A percentile compares a stretch with the other conserved stretches of the same genome.
Evolutionary conservation across 2,797 vertebrate genomes (phyloP).

Genomic region (Acanthurus lineatus): DNA sequence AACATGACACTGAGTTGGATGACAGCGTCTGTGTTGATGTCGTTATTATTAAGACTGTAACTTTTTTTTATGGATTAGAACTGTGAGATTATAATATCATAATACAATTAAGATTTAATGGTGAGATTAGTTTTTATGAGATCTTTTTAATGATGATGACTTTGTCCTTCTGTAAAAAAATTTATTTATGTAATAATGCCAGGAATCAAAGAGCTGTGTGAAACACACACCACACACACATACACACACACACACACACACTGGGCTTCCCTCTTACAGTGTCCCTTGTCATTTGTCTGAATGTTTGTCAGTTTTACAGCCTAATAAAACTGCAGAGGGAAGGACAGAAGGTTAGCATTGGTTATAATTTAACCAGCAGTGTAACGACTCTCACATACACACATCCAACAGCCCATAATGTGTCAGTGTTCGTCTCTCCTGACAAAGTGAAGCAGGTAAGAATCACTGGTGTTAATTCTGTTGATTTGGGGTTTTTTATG

Average conservation of each 20-base stretch:
- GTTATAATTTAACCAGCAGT: slow-evolving; percentile 66
- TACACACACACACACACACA: background rate
- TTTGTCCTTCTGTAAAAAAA: too few relatives aligned
- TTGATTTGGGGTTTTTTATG: background rate
- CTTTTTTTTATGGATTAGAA: too few relatives aligned
- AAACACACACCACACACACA: background rate
- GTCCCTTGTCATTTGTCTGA: background rate
- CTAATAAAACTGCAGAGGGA: slow-evolving; percentile 29
- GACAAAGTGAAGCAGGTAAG: slow-evolving; percentile 38
- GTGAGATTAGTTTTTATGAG: too few relatives aligned
- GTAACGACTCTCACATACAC: slow-evolving; percentile 1
- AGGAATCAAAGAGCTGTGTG: too few relatives aligned
- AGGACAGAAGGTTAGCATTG: background rate
- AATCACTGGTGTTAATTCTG: background rate
- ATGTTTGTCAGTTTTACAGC: slow-evolving; percentile 61
- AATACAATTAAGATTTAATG: too few relatives aligned
- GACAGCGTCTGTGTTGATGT: too few relatives aligned
- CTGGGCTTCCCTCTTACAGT: too few relatives aligned
- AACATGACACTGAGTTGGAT: too few relatives aligned
- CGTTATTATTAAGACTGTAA: too few relatives aligned
- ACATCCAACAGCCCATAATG: background rate
- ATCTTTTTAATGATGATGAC: too few relatives aligned
- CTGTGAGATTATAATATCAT: too few relatives aligned
- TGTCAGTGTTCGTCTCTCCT: background rate
- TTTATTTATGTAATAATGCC: too few relatives aligned